phyloP scores from a whole-genome alignment of 35 echinoderm and acorn worm species.

The Strongylocentrotus purpuratus region DNA sequence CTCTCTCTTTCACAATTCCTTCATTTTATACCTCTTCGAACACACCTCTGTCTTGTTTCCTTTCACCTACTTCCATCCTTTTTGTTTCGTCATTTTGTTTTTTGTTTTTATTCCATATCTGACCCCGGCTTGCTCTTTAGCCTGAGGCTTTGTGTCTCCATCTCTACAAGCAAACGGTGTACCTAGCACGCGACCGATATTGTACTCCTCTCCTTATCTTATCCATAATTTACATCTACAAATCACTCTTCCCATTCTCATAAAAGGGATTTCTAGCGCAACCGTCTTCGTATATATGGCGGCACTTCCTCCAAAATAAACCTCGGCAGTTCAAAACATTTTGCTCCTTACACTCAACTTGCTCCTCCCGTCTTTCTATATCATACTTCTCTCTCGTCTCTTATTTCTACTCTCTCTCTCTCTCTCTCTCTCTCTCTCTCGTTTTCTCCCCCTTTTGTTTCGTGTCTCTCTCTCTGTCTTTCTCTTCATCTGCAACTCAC shows the following conservation, averaged over 20 bases:
- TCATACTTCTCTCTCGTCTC: background rate
- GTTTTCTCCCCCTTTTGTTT: background rate
- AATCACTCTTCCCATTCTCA: too few species aligned
- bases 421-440: background rate
- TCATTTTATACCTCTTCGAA: too few species aligned
- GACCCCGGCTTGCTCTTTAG: background rate
- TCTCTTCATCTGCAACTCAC: background rate
- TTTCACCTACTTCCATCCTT: background rate
- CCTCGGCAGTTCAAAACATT: too few species aligned
- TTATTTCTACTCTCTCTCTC: background rate
- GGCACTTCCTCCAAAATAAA: too few species aligned
- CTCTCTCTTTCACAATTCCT: too few species aligned
- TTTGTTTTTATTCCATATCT: background rate
- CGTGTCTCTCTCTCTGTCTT: background rate
- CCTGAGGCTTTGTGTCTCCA: background rate
- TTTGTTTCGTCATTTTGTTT: background rate
- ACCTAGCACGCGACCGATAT: background rate
- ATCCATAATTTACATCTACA: background rate
- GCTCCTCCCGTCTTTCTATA: background rate
- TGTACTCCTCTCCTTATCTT: background rate
- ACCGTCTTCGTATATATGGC: too few species aligned
- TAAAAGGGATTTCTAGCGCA: too few species aligned
- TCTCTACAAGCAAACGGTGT: background rate
- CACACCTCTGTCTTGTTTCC: background rate
- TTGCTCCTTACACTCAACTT: background rate